phyloP scores from a whole-genome alignment of 2,797 vertebrate species.

The Spinus olivaceus region DNA sequence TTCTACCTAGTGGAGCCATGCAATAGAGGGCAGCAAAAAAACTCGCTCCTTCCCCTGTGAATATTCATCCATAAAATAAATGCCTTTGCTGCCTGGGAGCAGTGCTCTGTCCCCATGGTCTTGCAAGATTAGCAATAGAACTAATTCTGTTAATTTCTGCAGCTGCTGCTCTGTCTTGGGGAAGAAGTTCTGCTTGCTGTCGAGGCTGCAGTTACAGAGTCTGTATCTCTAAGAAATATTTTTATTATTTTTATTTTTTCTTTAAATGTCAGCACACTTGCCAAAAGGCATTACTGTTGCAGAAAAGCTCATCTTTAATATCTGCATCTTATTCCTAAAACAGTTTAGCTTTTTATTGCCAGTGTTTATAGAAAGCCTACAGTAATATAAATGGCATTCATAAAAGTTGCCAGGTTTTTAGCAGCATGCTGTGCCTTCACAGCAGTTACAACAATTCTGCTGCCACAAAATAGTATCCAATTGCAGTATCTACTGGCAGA shows the following conservation, averaged over 20 bases:
- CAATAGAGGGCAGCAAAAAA: not conserved
- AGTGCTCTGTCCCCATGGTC: not conserved
- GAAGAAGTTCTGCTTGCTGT: not conserved
- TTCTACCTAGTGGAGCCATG: not conserved
- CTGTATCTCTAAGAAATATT: not conserved
- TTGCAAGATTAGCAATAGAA: not conserved
- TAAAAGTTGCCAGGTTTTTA: conserved; percentile 66
- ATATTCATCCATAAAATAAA: not conserved
- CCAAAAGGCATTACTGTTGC: conserved; percentile 46
- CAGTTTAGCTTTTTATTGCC: conserved; percentile 62
- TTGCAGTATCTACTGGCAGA: conserved; percentile 56
- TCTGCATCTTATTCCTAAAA: conserved; percentile 64
- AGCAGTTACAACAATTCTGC: conserved; percentile 52
- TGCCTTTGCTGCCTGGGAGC: not conserved
- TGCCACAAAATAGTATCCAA: conserved; percentile 59
- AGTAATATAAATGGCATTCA: conserved; percentile 65
- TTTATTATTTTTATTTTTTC: conserved; percentile 26
- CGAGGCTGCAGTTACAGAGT: not conserved
- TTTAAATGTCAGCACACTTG: conserved; percentile 49
- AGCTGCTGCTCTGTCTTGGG: not conserved
- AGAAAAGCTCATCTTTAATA: conserved; percentile 55
- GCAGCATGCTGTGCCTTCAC: conserved; percentile 57
- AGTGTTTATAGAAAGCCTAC: conserved; percentile 62
- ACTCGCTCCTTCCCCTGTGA: not conserved
- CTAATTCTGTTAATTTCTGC: not conserved